These are phyloP conservation scores for Rhaphigaster nebulosa DNA, from an alignment of 2,888 invertebrate genomes.

Conservation along the genomic window DNA sequence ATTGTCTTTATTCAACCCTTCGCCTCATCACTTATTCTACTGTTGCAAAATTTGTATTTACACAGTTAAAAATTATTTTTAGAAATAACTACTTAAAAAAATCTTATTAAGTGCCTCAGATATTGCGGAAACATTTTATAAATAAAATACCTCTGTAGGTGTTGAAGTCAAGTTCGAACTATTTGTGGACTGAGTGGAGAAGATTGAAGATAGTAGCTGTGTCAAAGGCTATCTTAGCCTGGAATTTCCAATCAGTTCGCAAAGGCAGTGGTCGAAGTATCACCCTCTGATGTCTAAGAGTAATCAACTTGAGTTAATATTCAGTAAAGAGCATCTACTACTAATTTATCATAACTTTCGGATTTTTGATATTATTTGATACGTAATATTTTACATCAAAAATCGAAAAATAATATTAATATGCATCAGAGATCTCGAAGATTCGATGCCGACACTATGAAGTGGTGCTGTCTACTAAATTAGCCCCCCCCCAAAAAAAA, in stretches of 20 bases:
- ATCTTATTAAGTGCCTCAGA: too few species aligned
- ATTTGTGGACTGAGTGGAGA: neutral
- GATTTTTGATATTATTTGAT: neutral
- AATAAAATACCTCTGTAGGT: neutral
- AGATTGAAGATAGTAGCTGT: neutral
- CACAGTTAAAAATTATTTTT: too few species aligned
- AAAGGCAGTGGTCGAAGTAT: neutral
- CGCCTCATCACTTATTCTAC: too few species aligned
- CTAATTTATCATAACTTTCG: neutral
- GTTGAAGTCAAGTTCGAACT: neutral
- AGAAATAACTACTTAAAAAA: too few species aligned
- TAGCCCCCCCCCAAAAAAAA: too few species aligned
- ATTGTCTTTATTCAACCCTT: too few species aligned
- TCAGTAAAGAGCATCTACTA: neutral
- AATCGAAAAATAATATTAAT: too few species aligned
- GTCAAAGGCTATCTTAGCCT: neutral
- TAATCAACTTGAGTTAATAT: slow-evolving; percentile 11
- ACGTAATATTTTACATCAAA: too few species aligned
- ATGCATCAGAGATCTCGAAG: neutral
- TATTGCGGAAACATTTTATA: too few species aligned
- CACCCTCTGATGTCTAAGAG: neutral
- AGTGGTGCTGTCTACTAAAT: too few species aligned
- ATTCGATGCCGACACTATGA: neutral
- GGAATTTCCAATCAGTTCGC: slow-evolving; percentile 15
- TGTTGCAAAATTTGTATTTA: too few species aligned